These are phyloP conservation scores for Ptychobarbus kaznakovi DNA, from an alignment of 2,797 vertebrate genomes.

Conservation along the genomic window DNA sequence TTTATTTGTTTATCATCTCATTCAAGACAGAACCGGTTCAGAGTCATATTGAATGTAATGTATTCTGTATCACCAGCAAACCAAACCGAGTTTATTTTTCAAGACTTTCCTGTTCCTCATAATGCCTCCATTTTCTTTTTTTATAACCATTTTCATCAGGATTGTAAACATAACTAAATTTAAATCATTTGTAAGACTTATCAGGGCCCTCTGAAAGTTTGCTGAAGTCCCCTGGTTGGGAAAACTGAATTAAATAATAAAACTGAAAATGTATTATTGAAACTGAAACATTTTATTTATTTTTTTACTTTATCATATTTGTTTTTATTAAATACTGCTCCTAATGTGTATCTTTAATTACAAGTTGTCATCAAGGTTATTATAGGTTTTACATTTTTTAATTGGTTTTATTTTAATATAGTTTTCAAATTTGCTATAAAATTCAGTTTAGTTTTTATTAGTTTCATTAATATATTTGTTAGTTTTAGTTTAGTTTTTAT, in stretches of 20 bases:
- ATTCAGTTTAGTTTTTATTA: no score
- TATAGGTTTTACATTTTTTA: no score
- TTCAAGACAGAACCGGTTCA: neutral
- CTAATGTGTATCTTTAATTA: neutral
- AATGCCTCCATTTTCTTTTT: neutral
- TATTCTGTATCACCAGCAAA: neutral
- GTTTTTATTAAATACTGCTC: no score
- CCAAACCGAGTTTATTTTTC: neutral
- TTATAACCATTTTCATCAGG: neutral
- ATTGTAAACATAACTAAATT: neutral
- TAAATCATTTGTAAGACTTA: neutral
- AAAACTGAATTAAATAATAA: neutral
- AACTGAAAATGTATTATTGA: no score
- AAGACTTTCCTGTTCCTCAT: neutral
- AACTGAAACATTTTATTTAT: no score
- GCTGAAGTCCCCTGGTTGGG: neutral
- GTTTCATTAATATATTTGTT: no score
- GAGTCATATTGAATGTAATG: neutral
- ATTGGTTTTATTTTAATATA: no score
- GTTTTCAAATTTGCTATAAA: no score
- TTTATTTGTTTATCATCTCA: slow-evolving; percentile 40
- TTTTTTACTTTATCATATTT: no score
- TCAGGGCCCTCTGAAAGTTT: neutral
- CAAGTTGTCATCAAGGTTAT: neutral
- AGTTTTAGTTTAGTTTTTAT: no score